A percentile compares a stretch with the other conserved stretches of the same genome.
phyloP scores from a whole-genome alignment of 2,113 vertebrate genomes.

The Rynchops niger region DNA sequence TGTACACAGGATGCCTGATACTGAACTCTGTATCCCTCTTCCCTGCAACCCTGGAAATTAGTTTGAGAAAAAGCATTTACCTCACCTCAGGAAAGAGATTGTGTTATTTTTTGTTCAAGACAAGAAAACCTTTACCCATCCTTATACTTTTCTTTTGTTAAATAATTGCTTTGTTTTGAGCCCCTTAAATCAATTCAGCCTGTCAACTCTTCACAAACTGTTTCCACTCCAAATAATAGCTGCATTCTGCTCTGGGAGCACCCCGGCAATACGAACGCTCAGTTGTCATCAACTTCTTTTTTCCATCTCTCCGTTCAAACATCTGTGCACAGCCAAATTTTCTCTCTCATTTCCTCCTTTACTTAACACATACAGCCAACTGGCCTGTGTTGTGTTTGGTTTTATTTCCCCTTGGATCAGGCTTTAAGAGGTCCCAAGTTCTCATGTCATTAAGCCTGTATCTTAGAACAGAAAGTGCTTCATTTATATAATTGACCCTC shows the following conservation, averaged over 20 bases:
- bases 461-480: background rate
- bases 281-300: background rate
- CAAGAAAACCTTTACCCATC: background rate
- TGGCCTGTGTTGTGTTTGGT: background rate
- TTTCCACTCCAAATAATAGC: background rate
- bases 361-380: background rate
- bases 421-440: background rate
- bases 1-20: background rate
- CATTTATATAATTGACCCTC: conserved; percentile 26
- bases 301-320: background rate
- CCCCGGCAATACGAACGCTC: background rate
- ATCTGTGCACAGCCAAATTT: background rate
- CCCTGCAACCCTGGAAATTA: background rate
- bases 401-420: background rate
- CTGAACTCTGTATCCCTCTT: background rate
- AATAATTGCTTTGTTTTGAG: background rate
- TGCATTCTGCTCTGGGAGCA: background rate
- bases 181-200: background rate
- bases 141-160: background rate
- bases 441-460: background rate
- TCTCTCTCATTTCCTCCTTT: background rate
- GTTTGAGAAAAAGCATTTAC: background rate
- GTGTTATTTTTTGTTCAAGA: background rate
- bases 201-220: background rate
- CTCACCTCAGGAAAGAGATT: background rate